phyloP scores from a whole-genome alignment of 2,888 invertebrate species.

The Mythimna loreyi region DNA sequence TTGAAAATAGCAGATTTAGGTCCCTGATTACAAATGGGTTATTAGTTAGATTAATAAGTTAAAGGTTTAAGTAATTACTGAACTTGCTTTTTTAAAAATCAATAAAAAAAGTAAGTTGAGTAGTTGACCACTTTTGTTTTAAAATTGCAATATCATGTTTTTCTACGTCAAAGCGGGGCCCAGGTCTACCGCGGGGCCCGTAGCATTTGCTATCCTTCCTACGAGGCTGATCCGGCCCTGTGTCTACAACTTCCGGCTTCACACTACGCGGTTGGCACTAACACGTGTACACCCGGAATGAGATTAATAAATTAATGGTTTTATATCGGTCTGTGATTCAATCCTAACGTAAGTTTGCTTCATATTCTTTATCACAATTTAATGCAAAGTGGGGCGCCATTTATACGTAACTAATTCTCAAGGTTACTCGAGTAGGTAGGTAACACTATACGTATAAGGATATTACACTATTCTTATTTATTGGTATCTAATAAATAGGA shows the following conservation, averaged over 20 bases:
- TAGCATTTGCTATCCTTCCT: too few species aligned
- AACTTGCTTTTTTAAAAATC: too few species aligned
- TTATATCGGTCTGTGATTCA: slow-evolving; percentile 28
- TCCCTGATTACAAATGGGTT: too few species aligned
- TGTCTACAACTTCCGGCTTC: slow-evolving; percentile 11
- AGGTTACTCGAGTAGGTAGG: slow-evolving; percentile 25
- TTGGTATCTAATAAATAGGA: neutral
- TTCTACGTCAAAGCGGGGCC: too few species aligned
- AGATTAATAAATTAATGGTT: slow-evolving; percentile 14
- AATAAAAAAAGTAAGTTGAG: too few species aligned
- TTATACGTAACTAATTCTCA: slow-evolving; percentile 41
- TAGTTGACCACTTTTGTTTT: too few species aligned
- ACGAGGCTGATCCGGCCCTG: too few species aligned
- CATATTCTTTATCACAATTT: slow-evolving; percentile 27
- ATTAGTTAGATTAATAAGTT: too few species aligned
- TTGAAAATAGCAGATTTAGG: too few species aligned
- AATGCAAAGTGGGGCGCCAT: slow-evolving; percentile 42
- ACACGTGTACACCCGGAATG: slow-evolving; percentile 20
- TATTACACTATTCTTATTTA: slow-evolving; percentile 3
- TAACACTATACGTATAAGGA: neutral
- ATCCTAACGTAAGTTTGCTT: slow-evolving; percentile 42
- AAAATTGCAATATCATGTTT: too few species aligned
- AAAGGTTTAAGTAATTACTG: too few species aligned
- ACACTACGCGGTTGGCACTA: slow-evolving; percentile 13
- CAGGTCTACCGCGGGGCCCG: too few species aligned